Evolutionary conservation across 2,797 vertebrate genomes (phyloP), one percentile per base, ranked within the genome.

Genomic region (Apodemus agrarius): DNA sequence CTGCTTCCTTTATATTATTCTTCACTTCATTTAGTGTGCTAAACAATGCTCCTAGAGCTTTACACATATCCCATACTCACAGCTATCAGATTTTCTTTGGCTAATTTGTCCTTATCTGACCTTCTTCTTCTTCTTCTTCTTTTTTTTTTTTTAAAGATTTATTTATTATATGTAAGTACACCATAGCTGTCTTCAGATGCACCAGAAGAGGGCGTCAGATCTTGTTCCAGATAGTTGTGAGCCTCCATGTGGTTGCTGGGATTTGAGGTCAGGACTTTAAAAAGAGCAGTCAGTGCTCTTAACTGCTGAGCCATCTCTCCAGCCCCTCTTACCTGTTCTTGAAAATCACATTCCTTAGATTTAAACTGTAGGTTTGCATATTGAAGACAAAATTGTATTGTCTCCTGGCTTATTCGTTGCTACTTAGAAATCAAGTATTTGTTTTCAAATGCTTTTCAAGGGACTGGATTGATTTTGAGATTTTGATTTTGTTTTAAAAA

Each of bases 401-500:
- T 54, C 29, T 54, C 81, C 26, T 85, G 59, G 40, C 2, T 85
- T 90, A 76, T 2, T 83, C 74, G 34, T 80, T 82, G 37, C 16
- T 46, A 10, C 74, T 93, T 59, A 91, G 37, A 93, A 91, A 37
- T 90, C 19, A 49, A 13, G 9, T 94, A 11, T 40, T 84, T 69
- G 11, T 91, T 94, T 69, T 84, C 59, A 95, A 54, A 84, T 88
- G 54, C 12, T 80, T 61, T 81, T 37, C 54, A 81, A 57, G 79
- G 22, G n/a, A 82, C 21, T 59, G 9, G n/a, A 11, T 74, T 61
- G 93, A 43, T 75, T 81, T 57, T 95, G 76, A 95, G 57, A 74
- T 74, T 96, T 93, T 91, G 5, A 79, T 84, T 80, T 59, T 34
- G 76, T 67, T 81, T 57, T 57, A n/a, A 81, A 57, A 82, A 37